Conservation (phyloP, 1,140 invertebrate genomes). For the Tyrophagus putrescentiae region DNA sequence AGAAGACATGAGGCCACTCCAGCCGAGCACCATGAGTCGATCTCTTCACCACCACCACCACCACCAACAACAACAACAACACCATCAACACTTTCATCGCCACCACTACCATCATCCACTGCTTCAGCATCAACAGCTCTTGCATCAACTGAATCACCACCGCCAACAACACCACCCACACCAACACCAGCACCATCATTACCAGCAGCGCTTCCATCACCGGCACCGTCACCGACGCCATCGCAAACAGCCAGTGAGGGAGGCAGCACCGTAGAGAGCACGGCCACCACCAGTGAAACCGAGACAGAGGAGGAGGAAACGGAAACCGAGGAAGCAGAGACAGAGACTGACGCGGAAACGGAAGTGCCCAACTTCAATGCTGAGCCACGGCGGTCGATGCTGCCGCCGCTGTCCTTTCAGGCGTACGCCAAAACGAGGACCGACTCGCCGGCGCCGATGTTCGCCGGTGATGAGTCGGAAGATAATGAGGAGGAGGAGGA, state of each 20-base stretch:
- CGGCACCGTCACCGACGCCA: no score
- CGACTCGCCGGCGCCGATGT: no score
- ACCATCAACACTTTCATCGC: neutral
- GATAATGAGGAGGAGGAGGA: no score
- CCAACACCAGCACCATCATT: conserved; percentile 16
- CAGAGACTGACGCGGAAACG: no score
- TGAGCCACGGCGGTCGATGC: no score
- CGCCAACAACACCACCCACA: neutral
- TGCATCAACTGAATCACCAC: neutral
- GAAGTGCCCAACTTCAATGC: no score
- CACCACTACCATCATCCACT: neutral
- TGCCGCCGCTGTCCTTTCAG: no score
- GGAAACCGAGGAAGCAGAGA: conserved; percentile 27
- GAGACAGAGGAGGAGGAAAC: conserved; percentile 26
- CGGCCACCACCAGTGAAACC: conserved; percentile 24
- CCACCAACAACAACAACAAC: conserved; percentile 11
- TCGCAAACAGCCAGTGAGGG: neutral
- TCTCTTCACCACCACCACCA: neutral
- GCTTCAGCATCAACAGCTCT: neutral
- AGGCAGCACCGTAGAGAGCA: conserved; percentile 20
- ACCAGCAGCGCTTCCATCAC: conserved; percentile 25
- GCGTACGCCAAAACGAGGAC: no score
- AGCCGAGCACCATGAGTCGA: neutral
- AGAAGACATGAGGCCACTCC: neutral
- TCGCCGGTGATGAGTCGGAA: no score